Percentiles rank a stretch among this genome's conserved stretches.
phyloP scores from a whole-genome alignment of 1,140 invertebrate genomes.

The Charaxes varanes region DNA sequence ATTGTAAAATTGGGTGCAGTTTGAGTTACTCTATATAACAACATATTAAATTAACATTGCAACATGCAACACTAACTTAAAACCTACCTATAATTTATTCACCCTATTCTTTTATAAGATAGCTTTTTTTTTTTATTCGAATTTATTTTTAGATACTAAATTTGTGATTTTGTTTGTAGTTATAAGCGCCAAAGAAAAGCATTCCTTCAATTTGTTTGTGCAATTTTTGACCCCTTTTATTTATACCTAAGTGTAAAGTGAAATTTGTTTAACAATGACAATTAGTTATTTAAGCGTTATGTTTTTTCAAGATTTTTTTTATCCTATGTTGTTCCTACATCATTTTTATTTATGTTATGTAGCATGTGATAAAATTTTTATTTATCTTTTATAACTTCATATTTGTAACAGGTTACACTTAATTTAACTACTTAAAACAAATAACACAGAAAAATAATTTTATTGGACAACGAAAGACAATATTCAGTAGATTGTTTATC shows the following conservation, averaged over 20 bases:
- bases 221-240: constrained; percentile 45
- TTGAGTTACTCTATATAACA: constrained; percentile 10
- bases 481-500: neutral
- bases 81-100: constrained; percentile 26
- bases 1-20: constrained; percentile 30
- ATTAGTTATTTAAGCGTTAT: constrained; percentile 37
- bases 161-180: constrained; percentile 62
- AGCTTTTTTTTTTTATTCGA: constrained; percentile 31
- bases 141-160: constrained; percentile 45
- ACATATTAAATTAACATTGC: constrained; percentile 23
- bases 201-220: constrained; percentile 50
- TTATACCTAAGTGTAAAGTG: constrained; percentile 41
- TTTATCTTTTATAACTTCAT: too few species aligned
- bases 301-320: constrained; percentile 37
- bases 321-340: constrained; percentile 17
- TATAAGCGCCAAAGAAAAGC: constrained; percentile 61
- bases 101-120: constrained; percentile 11
- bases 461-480: constrained; percentile 10
- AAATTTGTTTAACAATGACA: constrained; percentile 23
- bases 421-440: constrained; percentile 7
- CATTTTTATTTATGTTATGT: constrained; percentile 24
- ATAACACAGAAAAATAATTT: constrained; percentile 35
- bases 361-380: constrained; percentile 31
- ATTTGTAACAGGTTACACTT: too few species aligned
- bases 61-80: constrained; percentile 18